phyloP scores from a whole-genome alignment of 2,888 invertebrate species.

The Sarcophaga subvicina region DNA sequence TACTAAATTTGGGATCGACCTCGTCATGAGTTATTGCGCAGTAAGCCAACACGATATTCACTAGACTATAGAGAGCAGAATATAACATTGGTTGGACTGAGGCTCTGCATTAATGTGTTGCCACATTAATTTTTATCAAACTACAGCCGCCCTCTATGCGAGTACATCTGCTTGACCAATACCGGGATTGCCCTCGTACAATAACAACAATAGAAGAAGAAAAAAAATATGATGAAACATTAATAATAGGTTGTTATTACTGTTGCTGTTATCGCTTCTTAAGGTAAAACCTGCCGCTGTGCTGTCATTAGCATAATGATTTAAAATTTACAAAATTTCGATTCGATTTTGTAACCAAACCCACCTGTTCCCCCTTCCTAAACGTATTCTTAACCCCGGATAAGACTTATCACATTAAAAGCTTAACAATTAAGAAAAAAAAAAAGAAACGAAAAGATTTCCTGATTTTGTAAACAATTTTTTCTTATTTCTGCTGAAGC shows the following conservation, averaged over 20 bases:
- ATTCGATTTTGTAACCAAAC: neutral
- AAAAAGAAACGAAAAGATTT: neutral
- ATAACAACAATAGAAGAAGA: neutral
- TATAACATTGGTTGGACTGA: too few species aligned
- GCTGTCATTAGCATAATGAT: slow-evolving; percentile 55
- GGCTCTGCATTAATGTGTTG: too few species aligned
- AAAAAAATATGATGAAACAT: neutral
- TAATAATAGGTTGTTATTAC: slow-evolving; percentile 1
- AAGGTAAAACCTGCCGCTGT: neutral
- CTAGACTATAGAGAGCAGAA: too few species aligned
- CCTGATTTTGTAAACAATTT: neutral
- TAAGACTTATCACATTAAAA: neutral
- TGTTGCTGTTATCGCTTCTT: neutral
- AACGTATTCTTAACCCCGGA: too few species aligned
- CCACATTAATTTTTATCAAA: too few species aligned
- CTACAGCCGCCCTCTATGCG: too few species aligned
- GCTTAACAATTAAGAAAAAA: too few species aligned
- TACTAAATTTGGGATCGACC: too few species aligned
- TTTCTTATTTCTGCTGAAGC: neutral
- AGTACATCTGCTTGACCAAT: too few species aligned
- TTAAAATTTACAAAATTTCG: slow-evolving; percentile 5
- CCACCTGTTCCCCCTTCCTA: too few species aligned
- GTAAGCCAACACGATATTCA: too few species aligned
- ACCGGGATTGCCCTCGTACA: neutral
- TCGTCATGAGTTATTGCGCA: too few species aligned